Evolutionary conservation across 2,888 invertebrate species (phyloP).

Genomic region (Phasia obesa): DNA sequence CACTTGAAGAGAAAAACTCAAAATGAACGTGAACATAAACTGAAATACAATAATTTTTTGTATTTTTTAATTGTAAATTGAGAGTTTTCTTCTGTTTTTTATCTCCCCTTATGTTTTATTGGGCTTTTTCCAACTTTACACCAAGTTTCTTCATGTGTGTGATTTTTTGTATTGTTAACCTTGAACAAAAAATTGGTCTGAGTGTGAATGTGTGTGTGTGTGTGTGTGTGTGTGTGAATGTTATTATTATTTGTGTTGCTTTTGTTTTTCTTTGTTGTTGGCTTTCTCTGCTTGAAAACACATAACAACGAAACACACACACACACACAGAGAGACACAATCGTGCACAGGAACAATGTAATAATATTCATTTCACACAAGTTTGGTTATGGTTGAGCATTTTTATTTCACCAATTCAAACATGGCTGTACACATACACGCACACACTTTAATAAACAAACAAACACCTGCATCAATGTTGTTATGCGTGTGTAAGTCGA

Average conservation of each 20-base stretch:
- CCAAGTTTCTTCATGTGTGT: not conserved
- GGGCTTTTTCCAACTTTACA: too few species aligned
- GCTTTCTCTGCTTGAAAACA: conserved; percentile 10
- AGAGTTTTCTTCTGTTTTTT: conserved; percentile 17
- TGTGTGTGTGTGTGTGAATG: conserved; percentile 23
- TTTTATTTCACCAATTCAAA: conserved; percentile 7
- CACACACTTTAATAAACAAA: not conserved
- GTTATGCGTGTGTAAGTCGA: not conserved
- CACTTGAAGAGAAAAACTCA: conserved; percentile 20
- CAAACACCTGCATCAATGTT: not conserved
- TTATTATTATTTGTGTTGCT: conserved; percentile 45
- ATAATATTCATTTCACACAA: conserved; percentile 26
- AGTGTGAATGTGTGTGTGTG: conserved; percentile 8
- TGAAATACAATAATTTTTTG: conserved; percentile 27
- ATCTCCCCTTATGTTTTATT: not conserved
- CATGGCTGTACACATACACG: conserved; percentile 9
- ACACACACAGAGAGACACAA: conserved; percentile 32
- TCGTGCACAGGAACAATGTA: conserved; percentile 4
- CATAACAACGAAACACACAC: not conserved
- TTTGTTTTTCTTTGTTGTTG: conserved; percentile 29
- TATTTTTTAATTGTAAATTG: conserved; percentile 37
- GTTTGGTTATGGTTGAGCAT: conserved; percentile 26
- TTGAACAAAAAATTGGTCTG: conserved; percentile 60
- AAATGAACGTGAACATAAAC: conserved; percentile 8
- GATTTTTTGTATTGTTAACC: conserved; percentile 59